Base-by-base conservation (phyloP, 2,113 vertebrate genomes). In the Sebastes schlegelii region DNA sequence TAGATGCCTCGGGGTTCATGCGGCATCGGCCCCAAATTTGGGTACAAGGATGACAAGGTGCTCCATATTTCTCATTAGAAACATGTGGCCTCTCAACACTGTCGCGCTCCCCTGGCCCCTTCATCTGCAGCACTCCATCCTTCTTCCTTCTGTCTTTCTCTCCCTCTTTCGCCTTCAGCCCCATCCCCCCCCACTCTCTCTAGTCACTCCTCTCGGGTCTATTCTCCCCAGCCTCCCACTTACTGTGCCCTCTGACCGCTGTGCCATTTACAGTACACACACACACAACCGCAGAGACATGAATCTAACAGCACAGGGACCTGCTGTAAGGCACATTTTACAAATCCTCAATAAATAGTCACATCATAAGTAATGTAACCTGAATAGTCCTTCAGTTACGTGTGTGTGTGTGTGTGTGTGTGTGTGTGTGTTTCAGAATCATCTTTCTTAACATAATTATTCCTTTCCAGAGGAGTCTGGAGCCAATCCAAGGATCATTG, bases 241-340 rank as follows among this genome's bases (percentile, higher is more conserved):
- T 43, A 74, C 69, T 21, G 34, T 83, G 80, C 72, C 66, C 80
- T 83, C 71, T 83, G 84, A 87, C 75, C 79, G 45, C 49, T 73
- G 64, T 74, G 75, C 75, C 82, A 75, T 88, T 86, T 89, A 77
- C 79, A 81, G 82, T 65, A 76, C 72, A 79, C 14, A 49, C 14
- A 49, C 40, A 61, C 79, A 68, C 49, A 55, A 74, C 77, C 65
- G 79, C 76, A 64, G 52, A 79, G 54, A 68, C 74, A 82, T 65
- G 34, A 54, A 72, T 90, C 43, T 71, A 86, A 88, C 12, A 73
- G 83, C 75, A 64, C 61, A 40, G 77, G 63, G 58, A 79, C 72
- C 6, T 40, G 69, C 40, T 71, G 14, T 8, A 34, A 74, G 62
- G 58, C 55, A 79, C n/a, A 51, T 67, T 85, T 74, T 68, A 68